Evolutionary conservation across 2,888 invertebrate species (phyloP).

Genomic region (Drosophila maculinotata): DNA sequence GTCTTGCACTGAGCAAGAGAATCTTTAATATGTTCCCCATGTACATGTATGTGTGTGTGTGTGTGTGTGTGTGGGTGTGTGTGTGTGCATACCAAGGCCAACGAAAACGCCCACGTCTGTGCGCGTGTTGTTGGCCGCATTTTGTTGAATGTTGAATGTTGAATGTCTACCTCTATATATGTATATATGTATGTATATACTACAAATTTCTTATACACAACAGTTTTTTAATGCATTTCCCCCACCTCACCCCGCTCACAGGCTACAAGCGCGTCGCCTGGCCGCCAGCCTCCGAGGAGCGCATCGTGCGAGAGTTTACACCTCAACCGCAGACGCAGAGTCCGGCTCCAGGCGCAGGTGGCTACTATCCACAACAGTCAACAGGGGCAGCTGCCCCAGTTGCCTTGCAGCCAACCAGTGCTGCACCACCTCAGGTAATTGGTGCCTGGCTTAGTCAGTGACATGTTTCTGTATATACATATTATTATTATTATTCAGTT

Average conservation of each 20-base stretch:
- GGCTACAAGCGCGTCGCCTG: constrained; percentile 94
- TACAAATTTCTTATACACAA: background rate
- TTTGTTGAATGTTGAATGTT: constrained; percentile 64
- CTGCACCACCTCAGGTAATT: constrained; percentile 80
- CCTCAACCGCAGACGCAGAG: constrained; percentile 82
- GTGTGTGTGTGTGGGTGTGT: background rate
- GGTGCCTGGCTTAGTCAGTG: constrained; percentile 1
- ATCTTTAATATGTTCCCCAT: constrained; percentile 21
- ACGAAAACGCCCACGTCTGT: constrained; percentile 60
- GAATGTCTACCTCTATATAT: constrained; percentile 3
- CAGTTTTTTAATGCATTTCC: constrained; percentile 16
- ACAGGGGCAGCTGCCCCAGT: constrained; percentile 10
- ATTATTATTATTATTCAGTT: no score
- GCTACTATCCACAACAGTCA: constrained; percentile 69
- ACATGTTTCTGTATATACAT: constrained; percentile 30
- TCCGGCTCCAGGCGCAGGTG: constrained; percentile 68
- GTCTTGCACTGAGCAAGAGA: constrained; percentile 43
- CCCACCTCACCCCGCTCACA: constrained; percentile 74
- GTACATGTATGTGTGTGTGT: no score
- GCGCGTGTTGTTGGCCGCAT: constrained; percentile 70
- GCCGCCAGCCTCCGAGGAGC: constrained; percentile 91
- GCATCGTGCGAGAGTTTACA: constrained; percentile 87
- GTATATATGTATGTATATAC: constrained; percentile 3
- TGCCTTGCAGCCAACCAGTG: constrained; percentile 18
- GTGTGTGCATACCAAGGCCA: constrained; percentile 53